Base-by-base conservation (phyloP, 1,140 invertebrate species). In the Carposina sasakii region DNA sequence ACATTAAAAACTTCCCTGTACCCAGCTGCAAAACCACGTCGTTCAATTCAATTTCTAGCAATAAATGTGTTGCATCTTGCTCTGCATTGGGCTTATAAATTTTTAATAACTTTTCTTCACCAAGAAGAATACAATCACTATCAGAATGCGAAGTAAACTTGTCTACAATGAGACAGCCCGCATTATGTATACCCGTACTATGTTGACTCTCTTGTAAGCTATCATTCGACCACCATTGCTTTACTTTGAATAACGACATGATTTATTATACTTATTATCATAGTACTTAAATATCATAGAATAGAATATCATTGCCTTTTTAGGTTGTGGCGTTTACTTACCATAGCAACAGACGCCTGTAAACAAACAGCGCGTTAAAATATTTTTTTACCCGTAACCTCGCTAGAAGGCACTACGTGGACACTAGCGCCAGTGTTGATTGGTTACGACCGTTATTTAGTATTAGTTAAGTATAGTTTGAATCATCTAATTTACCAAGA, bases 171-270 rank as follows among this genome's bases (percentile, higher is more conserved):
- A 81, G 54, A 57, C 70, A 76, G 13, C 48, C 47, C 17, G 53
- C 39, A 54, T 67, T 74, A 62, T 78, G 71, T 21, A 56, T 48
- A 17, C 73, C 74, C 6, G 57, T 47, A 28, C 46, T 39, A 10
- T 44, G 19, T 23, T 57, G 43, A 30, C 63, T 65, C 40, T 55
- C 72, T 63, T 68, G 60, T 19, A 63, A 47, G 51, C 63, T 71
- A 20, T 67, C 51, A 36, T 78, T 84, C 5, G 76, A 78, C 79
- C 79, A 83, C 69, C 73, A 83, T 31, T 69, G 54, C 45, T 78
- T 81, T 19, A 72, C 52, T 76, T 83, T 83, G 56, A 83, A 84
- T 55, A 84, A 48, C 6, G 75, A 74, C 75, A 76, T 58, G 4
- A n/a, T n/a, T n/a, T n/a, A n/a, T n/a, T n/a, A n/a, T n/a, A n/a